Evolutionary conservation across 2,888 invertebrate genomes (phyloP).

Genomic region (Ceriagrion tenellum): DNA sequence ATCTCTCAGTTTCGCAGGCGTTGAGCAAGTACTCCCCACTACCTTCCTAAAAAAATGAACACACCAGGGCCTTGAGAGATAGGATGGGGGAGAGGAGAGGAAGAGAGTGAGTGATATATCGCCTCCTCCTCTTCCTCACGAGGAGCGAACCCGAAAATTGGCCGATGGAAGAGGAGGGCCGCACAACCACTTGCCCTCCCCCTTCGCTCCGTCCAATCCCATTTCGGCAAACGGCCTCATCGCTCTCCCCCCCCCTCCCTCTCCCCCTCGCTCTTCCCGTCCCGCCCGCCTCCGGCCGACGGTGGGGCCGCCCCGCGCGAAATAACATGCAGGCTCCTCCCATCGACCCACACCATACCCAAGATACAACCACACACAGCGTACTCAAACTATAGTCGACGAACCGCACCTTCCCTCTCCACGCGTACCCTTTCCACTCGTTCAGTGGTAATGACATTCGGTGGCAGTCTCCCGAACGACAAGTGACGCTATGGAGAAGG

Average conservation of each 20-base stretch:
- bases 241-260: neutral
- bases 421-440: no score
- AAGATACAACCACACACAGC: no score
- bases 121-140: neutral
- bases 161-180: neutral
- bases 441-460: no score
- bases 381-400: no score
- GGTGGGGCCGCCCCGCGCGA: neutral
- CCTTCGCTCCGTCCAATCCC: neutral
- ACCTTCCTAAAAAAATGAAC: no score
- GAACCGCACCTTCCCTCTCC: no score
- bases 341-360: neutral
- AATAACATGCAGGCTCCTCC: conserved; percentile 1
- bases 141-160: neutral
- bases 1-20: no score
- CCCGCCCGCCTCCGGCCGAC: neutral
- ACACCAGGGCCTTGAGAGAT: no score
- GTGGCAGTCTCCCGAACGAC: no score
- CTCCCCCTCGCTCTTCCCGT: neutral
- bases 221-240: neutral
- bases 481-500: no score
- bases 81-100: neutral
- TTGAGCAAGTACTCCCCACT: no score
- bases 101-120: neutral
- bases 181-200: neutral